A percentile compares a stretch with the other conserved stretches of the same genome.
Conservation (phyloP, 2,797 vertebrate genomes). For the Acanthurus tractus region DNA sequence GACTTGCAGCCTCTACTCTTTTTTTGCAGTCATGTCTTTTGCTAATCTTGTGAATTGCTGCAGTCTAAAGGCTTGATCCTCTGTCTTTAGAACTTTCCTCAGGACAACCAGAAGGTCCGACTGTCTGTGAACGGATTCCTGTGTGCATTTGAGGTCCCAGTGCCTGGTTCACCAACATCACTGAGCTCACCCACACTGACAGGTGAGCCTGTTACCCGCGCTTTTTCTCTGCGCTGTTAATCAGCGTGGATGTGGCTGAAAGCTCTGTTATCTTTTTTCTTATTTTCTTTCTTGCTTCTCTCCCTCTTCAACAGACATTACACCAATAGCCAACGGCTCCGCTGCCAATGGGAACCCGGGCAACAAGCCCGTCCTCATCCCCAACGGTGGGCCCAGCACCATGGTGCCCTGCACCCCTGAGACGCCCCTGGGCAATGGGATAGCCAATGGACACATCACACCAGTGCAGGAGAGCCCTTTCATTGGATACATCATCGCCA, state of each 20-base stretch:
- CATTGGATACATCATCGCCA: conserved; percentile 97
- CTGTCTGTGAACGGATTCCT: conserved; percentile 94
- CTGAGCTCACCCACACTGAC: conserved; percentile 88
- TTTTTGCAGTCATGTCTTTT: background rate
- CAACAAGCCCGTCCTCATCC: conserved; percentile 85
- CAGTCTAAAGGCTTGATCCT: background rate
- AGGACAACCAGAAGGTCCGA: conserved; percentile 98
- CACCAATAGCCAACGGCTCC: conserved; percentile 84
- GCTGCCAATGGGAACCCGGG: conserved; percentile 84
- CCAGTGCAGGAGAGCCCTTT: conserved; percentile 90
- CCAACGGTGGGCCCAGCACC: conserved; percentile 91
- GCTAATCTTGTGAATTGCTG: background rate
- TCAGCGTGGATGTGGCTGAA: background rate
- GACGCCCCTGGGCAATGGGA: conserved; percentile 82
- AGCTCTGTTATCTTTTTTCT: background rate
- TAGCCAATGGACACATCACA: conserved; percentile 90
- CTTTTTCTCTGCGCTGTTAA: background rate
- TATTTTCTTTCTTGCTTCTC: background rate
- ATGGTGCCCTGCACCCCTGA: conserved; percentile 85
- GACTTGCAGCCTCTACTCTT: background rate
- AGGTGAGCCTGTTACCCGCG: conserved; percentile 78
- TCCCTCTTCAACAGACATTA: conserved; percentile 53
- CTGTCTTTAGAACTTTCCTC: conserved; percentile 92
- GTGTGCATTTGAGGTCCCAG: conserved; percentile 96
- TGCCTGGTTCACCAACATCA: conserved; percentile 93